Evolutionary conservation across 2,888 invertebrate species (phyloP), one percentile per base, ranked within the genome.

Genomic region (Xanthorhoe spadicearia): DNA sequence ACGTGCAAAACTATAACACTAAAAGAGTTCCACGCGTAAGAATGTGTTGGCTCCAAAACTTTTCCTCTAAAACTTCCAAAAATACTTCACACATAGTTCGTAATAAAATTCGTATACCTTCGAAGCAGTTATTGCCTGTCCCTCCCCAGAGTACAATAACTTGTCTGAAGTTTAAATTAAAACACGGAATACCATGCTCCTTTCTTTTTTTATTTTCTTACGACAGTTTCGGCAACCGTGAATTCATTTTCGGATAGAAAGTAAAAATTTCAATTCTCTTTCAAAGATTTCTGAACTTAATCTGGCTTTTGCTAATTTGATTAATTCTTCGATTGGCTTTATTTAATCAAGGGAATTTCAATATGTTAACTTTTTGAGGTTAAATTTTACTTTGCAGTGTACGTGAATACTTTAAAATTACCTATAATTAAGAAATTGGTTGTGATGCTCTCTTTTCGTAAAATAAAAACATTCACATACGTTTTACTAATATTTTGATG

Each of bases 141-240:
- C 66, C 48, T 13, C 58, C 64, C 64, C 68, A 50, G 70, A 66
- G 74, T 57, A 64, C 70, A 64, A 74, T 74, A 74, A 70, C 74
- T 67, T 53, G 68, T 72, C 69, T 61, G 71, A 72, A 74, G 71
- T 74, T 74, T 74, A 72, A 72, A 74, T 74, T 74, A 74, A 74
- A 74, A 74, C 72, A 74, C 61, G 71, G 66, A 68, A 72, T 65
- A 61, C 64, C 65, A 61, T 67, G 71, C 65, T 49, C 35, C 58
- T 61, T 58, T 50, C 55, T 68, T 70, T 74, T 74, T 71, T 56
- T 59, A 66, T 70, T 71, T 73, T 68, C 70, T 71, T 69, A 51
- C 51, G 63, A 61, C 70, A 66, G 50, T 73, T 73, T 64, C 52
- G 66, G 43, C 55, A 66, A 55, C 53, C 54, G 66, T 51, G 61